These are phyloP conservation scores for Falcunculus frontatus DNA, from an alignment of 2,113 vertebrate genomes.

Conservation along the genomic window DNA sequence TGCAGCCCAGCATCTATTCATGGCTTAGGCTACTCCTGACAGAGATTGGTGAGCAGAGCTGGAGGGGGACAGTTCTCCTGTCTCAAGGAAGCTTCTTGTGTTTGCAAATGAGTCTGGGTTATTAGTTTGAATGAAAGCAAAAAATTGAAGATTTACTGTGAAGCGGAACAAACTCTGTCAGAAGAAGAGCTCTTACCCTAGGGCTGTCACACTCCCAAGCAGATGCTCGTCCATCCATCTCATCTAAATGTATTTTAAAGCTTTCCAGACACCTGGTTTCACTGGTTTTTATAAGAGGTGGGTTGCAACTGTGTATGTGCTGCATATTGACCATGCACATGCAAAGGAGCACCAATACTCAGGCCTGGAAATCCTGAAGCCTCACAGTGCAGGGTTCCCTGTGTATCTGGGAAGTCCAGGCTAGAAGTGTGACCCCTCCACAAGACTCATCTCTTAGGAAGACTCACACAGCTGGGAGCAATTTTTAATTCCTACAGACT, in stretches of 20 bases:
- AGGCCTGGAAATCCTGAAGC: neutral
- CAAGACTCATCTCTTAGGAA: neutral
- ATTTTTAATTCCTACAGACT: neutral
- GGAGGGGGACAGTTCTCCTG: neutral
- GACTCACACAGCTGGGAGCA: neutral
- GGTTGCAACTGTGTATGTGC: neutral
- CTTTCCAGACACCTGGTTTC: neutral
- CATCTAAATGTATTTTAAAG: neutral
- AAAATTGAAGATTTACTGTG: neutral
- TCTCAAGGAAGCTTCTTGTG: neutral
- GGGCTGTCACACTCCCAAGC: neutral
- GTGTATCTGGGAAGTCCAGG: neutral
- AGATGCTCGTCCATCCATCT: neutral
- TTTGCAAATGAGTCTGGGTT: neutral
- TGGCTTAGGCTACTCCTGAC: neutral
- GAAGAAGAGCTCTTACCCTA: neutral
- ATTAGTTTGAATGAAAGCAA: neutral
- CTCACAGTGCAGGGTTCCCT: neutral
- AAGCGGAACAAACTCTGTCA: neutral
- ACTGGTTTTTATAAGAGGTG: neutral
- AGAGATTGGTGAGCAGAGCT: neutral
- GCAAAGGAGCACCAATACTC: neutral
- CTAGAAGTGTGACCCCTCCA: neutral
- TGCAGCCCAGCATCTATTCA: neutral
- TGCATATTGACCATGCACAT: neutral